These are phyloP conservation scores for Eudasyphora cyanicolor DNA, from an alignment of 2,888 invertebrate genomes.

Conservation along the genomic window DNA sequence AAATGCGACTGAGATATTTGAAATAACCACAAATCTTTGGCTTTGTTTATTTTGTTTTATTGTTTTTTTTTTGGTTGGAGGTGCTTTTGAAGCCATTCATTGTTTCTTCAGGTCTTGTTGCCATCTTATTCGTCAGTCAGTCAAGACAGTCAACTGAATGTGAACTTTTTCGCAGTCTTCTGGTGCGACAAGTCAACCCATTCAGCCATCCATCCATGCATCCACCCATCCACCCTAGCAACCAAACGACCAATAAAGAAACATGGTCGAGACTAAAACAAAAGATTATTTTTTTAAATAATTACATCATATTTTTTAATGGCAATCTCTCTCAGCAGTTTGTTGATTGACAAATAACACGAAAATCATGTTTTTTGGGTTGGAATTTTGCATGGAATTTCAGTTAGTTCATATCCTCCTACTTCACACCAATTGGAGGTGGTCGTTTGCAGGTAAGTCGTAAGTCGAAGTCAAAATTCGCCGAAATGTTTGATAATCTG, in stretches of 20 bases:
- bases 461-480: too few relatives aligned
- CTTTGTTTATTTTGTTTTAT: background rate
- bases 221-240: background rate
- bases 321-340: background rate
- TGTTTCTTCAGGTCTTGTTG: too few relatives aligned
- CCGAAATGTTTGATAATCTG: too few relatives aligned
- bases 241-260: background rate
- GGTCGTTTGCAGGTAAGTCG: too few relatives aligned
- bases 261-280: background rate
- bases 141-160: conserved; percentile 5
- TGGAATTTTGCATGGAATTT: background rate
- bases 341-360: background rate
- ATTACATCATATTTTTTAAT: background rate
- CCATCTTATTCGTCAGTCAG: background rate
- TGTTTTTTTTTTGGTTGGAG: background rate
- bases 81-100: too few relatives aligned
- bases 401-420: background rate
- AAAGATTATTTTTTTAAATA: conserved; percentile 8
- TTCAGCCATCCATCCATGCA: background rate
- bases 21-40: background rate
- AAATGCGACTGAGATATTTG: background rate
- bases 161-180: background rate
- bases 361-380: background rate
- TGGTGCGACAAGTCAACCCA: background rate
- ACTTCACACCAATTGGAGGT: too few relatives aligned